These are phyloP conservation scores for Mesoligia furuncula DNA, from an alignment of 2,888 invertebrate genomes.

Conservation along the genomic window DNA sequence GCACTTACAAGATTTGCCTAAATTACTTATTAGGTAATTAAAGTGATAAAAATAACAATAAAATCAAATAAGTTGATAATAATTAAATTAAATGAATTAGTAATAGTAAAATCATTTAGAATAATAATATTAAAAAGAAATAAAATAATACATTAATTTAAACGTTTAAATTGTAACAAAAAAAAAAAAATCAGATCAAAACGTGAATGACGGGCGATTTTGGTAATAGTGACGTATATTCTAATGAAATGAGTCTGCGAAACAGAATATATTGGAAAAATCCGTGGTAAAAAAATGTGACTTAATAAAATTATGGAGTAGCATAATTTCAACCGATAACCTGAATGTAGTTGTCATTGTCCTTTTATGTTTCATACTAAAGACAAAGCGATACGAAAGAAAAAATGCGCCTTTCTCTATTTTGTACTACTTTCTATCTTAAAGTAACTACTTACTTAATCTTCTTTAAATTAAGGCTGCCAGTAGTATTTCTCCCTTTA, in stretches of 20 bases:
- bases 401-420: not conserved
- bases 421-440: not conserved
- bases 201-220: not conserved
- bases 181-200: not conserved
- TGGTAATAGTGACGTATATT: not conserved
- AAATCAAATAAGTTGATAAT: no score
- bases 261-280: not conserved
- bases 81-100: no score
- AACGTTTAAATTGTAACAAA: not conserved
- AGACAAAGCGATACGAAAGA: constrained; percentile 2
- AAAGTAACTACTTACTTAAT: not conserved
- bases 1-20: no score
- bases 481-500: not conserved
- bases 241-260: not conserved
- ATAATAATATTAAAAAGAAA: no score
- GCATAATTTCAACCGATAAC: not conserved
- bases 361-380: constrained; percentile 11
- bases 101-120: no score
- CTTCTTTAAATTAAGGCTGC: constrained; percentile 3
- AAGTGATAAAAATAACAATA: no score
- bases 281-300: not conserved
- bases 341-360: not conserved
- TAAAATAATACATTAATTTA: not conserved
- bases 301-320: constrained; percentile 5
- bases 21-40: no score